A percentile compares a stretch with the other conserved stretches of the same genome.
Conservation (phyloP, 2,797 vertebrate genomes). For the Masticophis lateralis region DNA sequence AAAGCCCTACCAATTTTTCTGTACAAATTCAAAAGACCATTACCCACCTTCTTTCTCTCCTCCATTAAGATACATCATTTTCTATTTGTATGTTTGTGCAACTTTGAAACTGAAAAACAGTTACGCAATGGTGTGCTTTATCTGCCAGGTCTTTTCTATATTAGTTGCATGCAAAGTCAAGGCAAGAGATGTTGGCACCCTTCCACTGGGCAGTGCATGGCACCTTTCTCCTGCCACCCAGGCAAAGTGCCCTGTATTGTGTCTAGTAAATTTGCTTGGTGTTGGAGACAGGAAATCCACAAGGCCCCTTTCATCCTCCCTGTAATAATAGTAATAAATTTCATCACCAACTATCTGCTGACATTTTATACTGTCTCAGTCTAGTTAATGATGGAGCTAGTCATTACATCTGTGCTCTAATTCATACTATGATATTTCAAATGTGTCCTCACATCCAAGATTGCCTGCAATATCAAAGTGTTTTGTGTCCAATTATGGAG, state of each 20-base stretch:
- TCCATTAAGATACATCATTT: slow-evolving; percentile 24
- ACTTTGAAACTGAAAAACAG: slow-evolving; percentile 23
- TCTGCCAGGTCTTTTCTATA: slow-evolving; percentile 33
- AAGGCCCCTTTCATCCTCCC: neutral
- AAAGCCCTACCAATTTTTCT: slow-evolving; percentile 27
- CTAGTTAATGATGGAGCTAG: neutral
- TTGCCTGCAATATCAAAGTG: neutral
- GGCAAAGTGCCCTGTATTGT: neutral
- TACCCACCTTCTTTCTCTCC: neutral
- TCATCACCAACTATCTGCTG: neutral
- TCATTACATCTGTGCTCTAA: neutral
- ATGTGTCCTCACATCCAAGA: neutral
- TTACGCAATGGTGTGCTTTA: slow-evolving; percentile 34
- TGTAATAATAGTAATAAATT: neutral
- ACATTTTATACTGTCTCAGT: neutral
- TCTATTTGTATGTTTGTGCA: slow-evolving; percentile 34
- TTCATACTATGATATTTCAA: neutral
- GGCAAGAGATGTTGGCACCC: neutral
- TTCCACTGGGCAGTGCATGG: neutral
- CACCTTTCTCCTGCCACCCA: neutral
- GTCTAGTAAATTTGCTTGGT: neutral
- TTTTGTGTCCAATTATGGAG: neutral
- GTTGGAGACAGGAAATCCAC: neutral
- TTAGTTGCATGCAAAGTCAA: neutral
- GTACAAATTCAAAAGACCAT: slow-evolving; percentile 37